Evolutionary conservation across 2,888 invertebrate genomes (phyloP).

Genomic region (Scaptomyza flava): DNA sequence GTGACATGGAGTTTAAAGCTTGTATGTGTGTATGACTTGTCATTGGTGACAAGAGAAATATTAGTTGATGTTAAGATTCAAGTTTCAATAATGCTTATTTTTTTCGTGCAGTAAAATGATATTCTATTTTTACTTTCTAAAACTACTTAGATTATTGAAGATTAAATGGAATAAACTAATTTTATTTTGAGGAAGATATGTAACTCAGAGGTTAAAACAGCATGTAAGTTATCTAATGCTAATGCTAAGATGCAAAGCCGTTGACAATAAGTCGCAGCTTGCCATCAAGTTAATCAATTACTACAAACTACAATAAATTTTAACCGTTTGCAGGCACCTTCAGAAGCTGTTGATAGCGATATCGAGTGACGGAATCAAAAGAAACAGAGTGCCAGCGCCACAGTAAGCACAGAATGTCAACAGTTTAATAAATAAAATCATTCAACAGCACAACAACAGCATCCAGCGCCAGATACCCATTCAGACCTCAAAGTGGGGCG

Average conservation of each 20-base stretch:
- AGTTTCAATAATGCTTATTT: no score
- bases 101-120: no score
- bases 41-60: neutral
- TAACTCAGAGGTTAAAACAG: neutral
- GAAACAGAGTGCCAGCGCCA: conserved; percentile 42
- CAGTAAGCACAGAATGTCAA: conserved; percentile 71
- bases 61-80: neutral
- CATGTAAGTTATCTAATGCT: neutral
- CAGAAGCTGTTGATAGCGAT: conserved; percentile 56
- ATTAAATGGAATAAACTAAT: no score
- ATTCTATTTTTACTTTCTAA: no score
- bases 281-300: conserved; percentile 60
- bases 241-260: conserved; percentile 15
- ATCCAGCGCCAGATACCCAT: conserved; percentile 29
- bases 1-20: neutral
- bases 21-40: no score
- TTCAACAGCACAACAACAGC: conserved; percentile 51
- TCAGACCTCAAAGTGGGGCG: conserved; percentile 7
- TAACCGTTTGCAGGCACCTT: conserved; percentile 58
- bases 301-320: conserved; percentile 63
- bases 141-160: no score
- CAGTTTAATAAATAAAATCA: conserved; percentile 81
- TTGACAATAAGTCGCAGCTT: conserved; percentile 48
- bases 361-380: conserved; percentile 52
- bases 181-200: no score